A percentile compares a stretch with the other conserved stretches of the same genome.
Conservation (phyloP, 1,140 invertebrate genomes). For the Apis dorsata region DNA sequence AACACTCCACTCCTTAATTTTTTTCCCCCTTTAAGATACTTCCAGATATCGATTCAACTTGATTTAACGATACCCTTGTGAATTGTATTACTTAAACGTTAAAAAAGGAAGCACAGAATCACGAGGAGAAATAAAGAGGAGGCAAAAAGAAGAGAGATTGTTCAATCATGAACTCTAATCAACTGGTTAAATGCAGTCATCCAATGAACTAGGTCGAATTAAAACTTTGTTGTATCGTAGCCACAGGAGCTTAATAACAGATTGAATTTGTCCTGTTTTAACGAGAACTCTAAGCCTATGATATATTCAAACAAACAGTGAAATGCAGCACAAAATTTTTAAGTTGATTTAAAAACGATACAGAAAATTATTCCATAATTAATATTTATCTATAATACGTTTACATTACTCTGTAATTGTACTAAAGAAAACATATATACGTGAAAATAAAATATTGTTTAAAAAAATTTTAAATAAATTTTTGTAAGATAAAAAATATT, state of each 20-base stretch:
- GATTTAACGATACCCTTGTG: slow-evolving; percentile 17
- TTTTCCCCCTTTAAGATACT: slow-evolving; percentile 40
- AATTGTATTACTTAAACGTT: slow-evolving; percentile 33
- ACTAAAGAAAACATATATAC: too few relatives aligned
- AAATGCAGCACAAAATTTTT: not conserved
- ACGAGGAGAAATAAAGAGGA: not conserved
- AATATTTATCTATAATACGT: not conserved
- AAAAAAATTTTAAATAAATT: too few relatives aligned
- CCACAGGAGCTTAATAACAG: not conserved
- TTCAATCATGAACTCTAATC: slow-evolving; percentile 22
- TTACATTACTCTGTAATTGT: not conserved
- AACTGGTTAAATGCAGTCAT: slow-evolving; percentile 12
- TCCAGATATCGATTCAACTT: slow-evolving; percentile 49
- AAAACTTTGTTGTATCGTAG: slow-evolving; percentile 28
- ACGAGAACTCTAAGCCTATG: not conserved
- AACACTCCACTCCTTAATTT: not conserved
- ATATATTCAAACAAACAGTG: not conserved
- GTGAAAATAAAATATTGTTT: not conserved
- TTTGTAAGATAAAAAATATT: not conserved
- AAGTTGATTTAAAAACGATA: not conserved
- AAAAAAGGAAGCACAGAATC: not conserved
- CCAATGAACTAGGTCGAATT: slow-evolving; percentile 39
- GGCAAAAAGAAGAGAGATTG: not conserved
- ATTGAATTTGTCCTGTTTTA: slow-evolving; percentile 10
- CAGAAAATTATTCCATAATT: too few relatives aligned